A percentile compares a stretch with the other conserved stretches of the same genome.
Conservation (phyloP, 35 echinoderm and acorn worm species). For the Chiridota heheva region DNA sequence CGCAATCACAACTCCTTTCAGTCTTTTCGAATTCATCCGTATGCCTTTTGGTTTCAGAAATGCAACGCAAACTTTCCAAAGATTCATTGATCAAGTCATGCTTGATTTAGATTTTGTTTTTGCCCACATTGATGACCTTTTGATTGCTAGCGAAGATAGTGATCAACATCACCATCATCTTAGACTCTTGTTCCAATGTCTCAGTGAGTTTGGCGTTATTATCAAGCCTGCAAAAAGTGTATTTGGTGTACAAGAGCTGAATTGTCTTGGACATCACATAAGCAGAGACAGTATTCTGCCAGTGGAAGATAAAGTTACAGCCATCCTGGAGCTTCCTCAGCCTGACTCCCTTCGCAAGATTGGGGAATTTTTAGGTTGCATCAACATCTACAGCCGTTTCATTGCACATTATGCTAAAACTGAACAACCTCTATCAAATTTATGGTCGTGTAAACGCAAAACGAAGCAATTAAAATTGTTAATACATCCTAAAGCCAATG, state of each 20-base stretch:
- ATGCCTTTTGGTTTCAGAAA: constrained; percentile 43
- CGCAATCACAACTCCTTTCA: not conserved
- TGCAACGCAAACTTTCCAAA: constrained; percentile 41
- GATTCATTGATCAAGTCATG: constrained; percentile 30
- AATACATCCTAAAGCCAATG: too few relatives aligned
- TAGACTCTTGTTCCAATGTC: not conserved
- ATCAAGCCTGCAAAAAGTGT: too few relatives aligned
- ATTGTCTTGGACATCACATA: too few relatives aligned
- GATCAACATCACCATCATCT: not conserved
- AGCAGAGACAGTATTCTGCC: too few relatives aligned
- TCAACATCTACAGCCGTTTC: too few relatives aligned
- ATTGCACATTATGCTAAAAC: too few relatives aligned
- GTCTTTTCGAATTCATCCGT: constrained; percentile 1
- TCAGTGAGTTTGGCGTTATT: not conserved
- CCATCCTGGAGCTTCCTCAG: too few relatives aligned
- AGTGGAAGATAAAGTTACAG: too few relatives aligned
- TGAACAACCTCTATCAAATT: too few relatives aligned
- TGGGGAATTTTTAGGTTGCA: too few relatives aligned
- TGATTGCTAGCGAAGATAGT: not conserved
- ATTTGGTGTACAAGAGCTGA: too few relatives aligned
- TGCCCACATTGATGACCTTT: constrained; percentile 28
- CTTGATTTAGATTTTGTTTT: constrained; percentile 29
- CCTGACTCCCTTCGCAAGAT: too few relatives aligned
- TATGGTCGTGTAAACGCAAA: not conserved
- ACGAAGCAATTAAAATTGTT: not conserved